Percentiles rank a stretch among this genome's conserved stretches.
These are phyloP conservation scores for Lindbergichthys nudifrons DNA, from an alignment of 2,797 vertebrate species.

Conservation along the genomic window DNA sequence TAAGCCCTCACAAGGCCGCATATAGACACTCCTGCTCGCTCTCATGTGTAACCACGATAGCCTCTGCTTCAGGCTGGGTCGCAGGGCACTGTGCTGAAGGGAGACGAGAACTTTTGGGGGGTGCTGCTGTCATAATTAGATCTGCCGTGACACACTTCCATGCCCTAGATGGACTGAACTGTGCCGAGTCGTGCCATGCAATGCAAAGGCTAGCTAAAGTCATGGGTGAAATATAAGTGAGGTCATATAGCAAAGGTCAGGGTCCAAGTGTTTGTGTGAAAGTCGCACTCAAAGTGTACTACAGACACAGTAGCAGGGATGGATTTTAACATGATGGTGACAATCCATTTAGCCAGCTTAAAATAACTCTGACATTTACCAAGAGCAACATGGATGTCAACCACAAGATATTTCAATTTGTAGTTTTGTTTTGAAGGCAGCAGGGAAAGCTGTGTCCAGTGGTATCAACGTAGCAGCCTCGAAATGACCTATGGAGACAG, in stretches of 20 bases:
- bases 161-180: constrained; percentile 54
- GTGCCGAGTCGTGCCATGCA: constrained; percentile 30
- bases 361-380: constrained; percentile 54
- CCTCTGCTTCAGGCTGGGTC: constrained; percentile 34
- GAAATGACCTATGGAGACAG: not conserved
- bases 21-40: not conserved
- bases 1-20: constrained; percentile 9
- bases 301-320: not conserved
- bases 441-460: not conserved
- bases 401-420: constrained; percentile 31
- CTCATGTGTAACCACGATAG: not conserved
- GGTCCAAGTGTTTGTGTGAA: constrained; percentile 22
- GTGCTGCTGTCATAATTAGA: constrained; percentile 67
- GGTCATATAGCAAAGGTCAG: constrained; percentile 56
- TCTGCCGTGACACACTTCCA: constrained; percentile 62
- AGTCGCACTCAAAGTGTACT: not conserved
- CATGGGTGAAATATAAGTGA: constrained; percentile 31
- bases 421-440: constrained; percentile 20
- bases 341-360: constrained; percentile 23
- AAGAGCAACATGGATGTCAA: constrained; percentile 36
- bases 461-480: not conserved
- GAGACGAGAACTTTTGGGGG: constrained; percentile 30
- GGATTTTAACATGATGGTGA: constrained; percentile 14
- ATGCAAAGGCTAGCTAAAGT: constrained; percentile 26
- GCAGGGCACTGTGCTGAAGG: constrained; percentile 11